Percentiles rank a stretch among this genome's conserved stretches.
Conservation (phyloP, 1,140 invertebrate genomes). For the honey bee (Apis mellifera) region Amel_HAv3.1 CM009935.2:7835501-7836000, state of each 20-base stretch:
- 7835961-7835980: not conserved
- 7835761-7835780: slow-evolving; percentile 20
- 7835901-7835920: not conserved
- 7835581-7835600: slow-evolving; percentile 16
- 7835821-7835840: not conserved
- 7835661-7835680: slow-evolving; percentile 63
- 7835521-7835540: slow-evolving; percentile 40
- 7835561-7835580: slow-evolving; percentile 39
- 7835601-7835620: slow-evolving; percentile 62
- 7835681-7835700: slow-evolving; percentile 41
- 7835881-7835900: not conserved
- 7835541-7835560: slow-evolving; percentile 52
- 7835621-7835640: slow-evolving; percentile 23
- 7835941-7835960: not conserved
- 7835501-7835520: slow-evolving; percentile 50
- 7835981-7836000: too few species aligned
- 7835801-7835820: not conserved
- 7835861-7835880: not conserved
- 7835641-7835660: slow-evolving; percentile 14
- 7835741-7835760: not conserved
- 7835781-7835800: not conserved
- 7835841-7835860: not conserved
- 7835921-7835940: not conserved
- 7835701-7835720: not conserved
- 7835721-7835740: not conserved